These are phyloP conservation scores for Sterrhoptilus dennistouni DNA, from an alignment of 2,113 vertebrate genomes.

Conservation along the genomic window DNA sequence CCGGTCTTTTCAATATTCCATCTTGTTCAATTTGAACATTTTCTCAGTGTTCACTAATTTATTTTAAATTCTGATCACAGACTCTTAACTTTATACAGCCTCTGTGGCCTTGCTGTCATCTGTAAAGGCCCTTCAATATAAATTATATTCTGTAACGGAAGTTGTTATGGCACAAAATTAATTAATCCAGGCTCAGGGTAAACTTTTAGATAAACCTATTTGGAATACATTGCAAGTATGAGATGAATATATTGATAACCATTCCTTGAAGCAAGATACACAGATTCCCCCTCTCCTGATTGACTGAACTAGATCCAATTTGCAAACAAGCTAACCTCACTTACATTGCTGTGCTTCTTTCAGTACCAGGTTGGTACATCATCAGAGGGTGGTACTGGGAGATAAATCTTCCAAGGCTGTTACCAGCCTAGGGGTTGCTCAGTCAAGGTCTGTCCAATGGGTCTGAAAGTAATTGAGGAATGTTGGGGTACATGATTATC, in stretches of 20 bases:
- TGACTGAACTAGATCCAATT: neutral
- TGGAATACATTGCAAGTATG: neutral
- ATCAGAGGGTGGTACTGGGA: neutral
- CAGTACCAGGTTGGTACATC: neutral
- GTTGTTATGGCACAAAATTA: neutral
- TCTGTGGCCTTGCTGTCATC: neutral
- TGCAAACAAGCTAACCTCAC: neutral
- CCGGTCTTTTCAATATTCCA: neutral
- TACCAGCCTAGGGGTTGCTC: neutral
- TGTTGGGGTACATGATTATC: neutral
- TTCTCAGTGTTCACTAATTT: neutral
- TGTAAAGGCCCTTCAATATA: neutral
- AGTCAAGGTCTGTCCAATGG: neutral
- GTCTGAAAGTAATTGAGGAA: neutral
- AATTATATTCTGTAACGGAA: neutral
- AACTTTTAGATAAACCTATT: neutral
- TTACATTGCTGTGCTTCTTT: neutral
- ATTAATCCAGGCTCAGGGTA: neutral
- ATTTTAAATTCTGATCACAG: neutral
- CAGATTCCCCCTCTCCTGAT: neutral
- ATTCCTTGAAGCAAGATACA: neutral
- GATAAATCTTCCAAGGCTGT: neutral
- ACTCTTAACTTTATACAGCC: neutral
- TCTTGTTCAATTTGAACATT: neutral
- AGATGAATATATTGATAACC: neutral